Percentiles rank a stretch among this genome's conserved stretches.
phyloP scores from a whole-genome alignment of 2,888 invertebrate species.

The Acronicta aceris region DNA sequence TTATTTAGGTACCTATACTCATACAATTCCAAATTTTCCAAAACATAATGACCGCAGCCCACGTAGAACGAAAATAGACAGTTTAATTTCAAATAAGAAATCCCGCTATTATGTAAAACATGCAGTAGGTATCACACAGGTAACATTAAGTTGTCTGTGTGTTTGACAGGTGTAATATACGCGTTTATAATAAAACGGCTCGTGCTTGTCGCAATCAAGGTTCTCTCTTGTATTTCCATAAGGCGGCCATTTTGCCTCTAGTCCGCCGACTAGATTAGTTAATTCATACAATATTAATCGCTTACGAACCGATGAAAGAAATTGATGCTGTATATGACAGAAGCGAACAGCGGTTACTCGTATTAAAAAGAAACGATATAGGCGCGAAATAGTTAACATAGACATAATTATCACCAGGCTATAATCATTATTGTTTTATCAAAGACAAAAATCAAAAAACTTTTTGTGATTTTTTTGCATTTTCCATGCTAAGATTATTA shows the following conservation, averaged over 20 bases:
- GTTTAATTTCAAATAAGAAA: conserved; percentile 6
- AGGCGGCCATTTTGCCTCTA: conserved; percentile 24
- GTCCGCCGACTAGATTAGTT: conserved; percentile 37
- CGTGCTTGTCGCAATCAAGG: conserved; percentile 42
- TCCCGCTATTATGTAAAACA: conserved; percentile 10
- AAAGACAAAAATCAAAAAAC: neutral
- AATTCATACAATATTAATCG: conserved; percentile 50
- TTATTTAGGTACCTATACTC: no score
- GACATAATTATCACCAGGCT: neutral
- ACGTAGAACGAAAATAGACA: neutral
- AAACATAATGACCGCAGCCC: neutral
- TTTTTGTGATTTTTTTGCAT: no score
- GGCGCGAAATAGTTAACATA: no score
- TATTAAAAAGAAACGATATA: no score
- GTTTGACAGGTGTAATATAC: conserved; percentile 15
- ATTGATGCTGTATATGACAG: conserved; percentile 17
- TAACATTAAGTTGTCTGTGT: neutral
- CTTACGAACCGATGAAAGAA: conserved; percentile 45
- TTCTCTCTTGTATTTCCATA: conserved; percentile 37
- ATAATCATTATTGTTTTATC: neutral
- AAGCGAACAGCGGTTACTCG: neutral
- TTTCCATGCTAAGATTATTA: no score
- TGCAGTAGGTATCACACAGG: neutral
- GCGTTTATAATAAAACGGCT: conserved; percentile 19
- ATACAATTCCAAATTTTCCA: neutral